These are phyloP conservation scores for Halcyon malimbica DNA, from an alignment of 2,113 vertebrate species.

Conservation along the genomic window DNA sequence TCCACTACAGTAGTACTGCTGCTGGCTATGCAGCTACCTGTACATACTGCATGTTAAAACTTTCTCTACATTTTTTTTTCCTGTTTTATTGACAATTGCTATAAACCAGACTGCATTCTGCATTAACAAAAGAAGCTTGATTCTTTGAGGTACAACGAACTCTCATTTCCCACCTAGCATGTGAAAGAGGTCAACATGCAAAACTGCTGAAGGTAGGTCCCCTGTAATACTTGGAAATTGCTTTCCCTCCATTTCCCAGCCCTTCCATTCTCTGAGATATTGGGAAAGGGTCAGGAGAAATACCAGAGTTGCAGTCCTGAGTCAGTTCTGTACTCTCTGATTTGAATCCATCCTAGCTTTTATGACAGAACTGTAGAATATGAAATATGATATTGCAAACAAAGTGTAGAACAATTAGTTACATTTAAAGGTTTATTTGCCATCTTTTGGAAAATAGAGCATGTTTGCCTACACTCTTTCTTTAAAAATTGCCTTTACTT, in stretches of 20 bases:
- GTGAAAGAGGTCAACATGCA: neutral
- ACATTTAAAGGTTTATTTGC: neutral
- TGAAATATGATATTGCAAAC: neutral
- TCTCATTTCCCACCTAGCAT: neutral
- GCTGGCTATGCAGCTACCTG: neutral
- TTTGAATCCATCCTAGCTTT: neutral
- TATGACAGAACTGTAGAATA: neutral
- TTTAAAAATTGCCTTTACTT: neutral
- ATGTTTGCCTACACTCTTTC: neutral
- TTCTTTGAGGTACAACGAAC: neutral
- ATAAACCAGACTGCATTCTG: neutral
- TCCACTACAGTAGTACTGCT: neutral
- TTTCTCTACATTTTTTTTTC: neutral
- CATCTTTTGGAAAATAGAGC: neutral
- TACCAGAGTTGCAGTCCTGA: neutral
- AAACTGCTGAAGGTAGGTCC: neutral
- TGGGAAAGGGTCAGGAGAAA: neutral
- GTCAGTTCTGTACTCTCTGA: neutral
- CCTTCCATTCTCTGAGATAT: neutral
- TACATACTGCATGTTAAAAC: neutral
- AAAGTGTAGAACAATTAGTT: neutral
- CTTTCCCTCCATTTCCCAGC: neutral
- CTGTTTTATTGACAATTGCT: neutral
- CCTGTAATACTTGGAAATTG: neutral
- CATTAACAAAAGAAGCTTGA: neutral